These are phyloP conservation scores for Formicarius rufipectus DNA, from an alignment of 2,113 vertebrate species.

Conservation along the genomic window DNA sequence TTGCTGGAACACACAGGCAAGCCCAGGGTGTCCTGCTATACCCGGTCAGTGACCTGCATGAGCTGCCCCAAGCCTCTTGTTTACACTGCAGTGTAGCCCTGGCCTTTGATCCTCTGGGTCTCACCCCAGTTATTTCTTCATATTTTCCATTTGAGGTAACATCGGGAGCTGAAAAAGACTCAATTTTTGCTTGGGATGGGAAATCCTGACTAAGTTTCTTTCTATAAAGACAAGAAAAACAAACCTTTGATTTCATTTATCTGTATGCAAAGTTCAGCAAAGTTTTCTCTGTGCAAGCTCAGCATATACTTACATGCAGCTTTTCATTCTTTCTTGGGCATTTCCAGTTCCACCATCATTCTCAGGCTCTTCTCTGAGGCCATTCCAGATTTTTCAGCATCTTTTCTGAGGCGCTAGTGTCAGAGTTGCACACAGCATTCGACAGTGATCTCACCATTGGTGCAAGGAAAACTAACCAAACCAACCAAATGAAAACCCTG, in stretches of 20 bases:
- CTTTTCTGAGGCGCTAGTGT: not conserved
- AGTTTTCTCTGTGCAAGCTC: not conserved
- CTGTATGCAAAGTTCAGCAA: not conserved
- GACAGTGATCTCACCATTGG: not conserved
- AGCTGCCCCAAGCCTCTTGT: accelerated
- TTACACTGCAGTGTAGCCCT: not conserved
- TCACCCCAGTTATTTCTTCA: not conserved
- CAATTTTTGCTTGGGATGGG: not conserved
- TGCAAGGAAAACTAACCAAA: not conserved
- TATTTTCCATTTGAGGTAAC: not conserved
- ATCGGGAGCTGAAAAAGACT: not conserved
- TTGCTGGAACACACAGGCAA: not conserved
- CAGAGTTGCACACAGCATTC: not conserved
- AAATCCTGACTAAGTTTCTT: not conserved
- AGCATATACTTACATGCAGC: not conserved
- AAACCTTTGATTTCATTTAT: not conserved
- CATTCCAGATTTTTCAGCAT: not conserved
- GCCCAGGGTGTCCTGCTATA: not conserved
- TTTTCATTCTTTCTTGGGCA: not conserved
- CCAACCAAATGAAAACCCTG: accelerated
- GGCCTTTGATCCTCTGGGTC: not conserved
- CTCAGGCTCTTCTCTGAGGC: not conserved
- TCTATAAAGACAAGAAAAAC: not conserved
- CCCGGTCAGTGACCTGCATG: accelerated
- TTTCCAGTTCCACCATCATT: not conserved